These are phyloP conservation scores for Ormyrus labotus DNA, from an alignment of 2,888 invertebrate species.

Conservation along the genomic window DNA sequence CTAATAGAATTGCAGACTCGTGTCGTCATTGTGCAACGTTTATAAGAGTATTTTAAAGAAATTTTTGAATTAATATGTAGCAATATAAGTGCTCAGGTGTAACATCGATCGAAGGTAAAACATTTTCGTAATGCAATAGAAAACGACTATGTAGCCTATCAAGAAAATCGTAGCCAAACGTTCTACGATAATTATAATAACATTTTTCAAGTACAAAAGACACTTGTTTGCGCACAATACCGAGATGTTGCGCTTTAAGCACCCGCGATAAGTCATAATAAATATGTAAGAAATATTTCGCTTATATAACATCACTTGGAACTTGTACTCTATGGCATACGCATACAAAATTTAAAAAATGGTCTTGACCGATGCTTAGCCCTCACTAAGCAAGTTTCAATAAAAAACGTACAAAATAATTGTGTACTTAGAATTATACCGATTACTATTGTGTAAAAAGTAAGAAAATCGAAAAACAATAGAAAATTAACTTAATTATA, in stretches of 20 bases:
- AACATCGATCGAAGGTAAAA: slow-evolving; percentile 49
- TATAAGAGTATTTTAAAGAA: slow-evolving; percentile 16
- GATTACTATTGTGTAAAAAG: slow-evolving; percentile 31
- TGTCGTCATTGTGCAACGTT: slow-evolving; percentile 22
- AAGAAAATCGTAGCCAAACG: slow-evolving; percentile 45
- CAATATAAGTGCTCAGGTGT: slow-evolving; percentile 25
- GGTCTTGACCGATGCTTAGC: slow-evolving; percentile 34
- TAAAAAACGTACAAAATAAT: slow-evolving; percentile 41
- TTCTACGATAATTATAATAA: slow-evolving; percentile 45
- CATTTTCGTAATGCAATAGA: slow-evolving; percentile 39
- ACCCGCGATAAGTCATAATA: slow-evolving; percentile 54
- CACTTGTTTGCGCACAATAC: slow-evolving; percentile 46
- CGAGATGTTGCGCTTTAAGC: slow-evolving; percentile 44
- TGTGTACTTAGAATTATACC: slow-evolving; percentile 1
- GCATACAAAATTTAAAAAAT: slow-evolving; percentile 47
- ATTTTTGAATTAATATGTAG: slow-evolving; percentile 18
- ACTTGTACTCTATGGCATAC: slow-evolving; percentile 55
- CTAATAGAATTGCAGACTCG: slow-evolving; percentile 31
- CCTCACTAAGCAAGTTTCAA: slow-evolving; percentile 26
- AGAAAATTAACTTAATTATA: slow-evolving; percentile 23
- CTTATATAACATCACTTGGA: slow-evolving; percentile 50
- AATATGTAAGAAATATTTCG: slow-evolving; percentile 51
- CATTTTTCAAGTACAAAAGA: slow-evolving; percentile 55
- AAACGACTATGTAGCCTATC: slow-evolving; percentile 46
- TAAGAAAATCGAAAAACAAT: slow-evolving; percentile 23